Evolutionary conservation across 2,797 vertebrate genomes (phyloP).

Genomic region (Oryzias sinensis): DNA sequence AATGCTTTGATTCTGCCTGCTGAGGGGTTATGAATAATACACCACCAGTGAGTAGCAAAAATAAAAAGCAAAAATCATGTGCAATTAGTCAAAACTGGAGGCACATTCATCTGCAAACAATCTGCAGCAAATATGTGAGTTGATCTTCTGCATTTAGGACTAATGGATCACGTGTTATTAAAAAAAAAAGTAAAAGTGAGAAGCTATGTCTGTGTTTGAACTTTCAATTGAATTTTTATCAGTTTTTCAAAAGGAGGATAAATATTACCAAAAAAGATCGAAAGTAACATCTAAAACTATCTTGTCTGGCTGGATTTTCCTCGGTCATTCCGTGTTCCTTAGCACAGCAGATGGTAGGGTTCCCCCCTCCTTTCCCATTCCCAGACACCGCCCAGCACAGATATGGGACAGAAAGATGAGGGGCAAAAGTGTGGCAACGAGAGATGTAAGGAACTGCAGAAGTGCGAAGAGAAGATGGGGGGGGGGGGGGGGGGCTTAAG

Average conservation of each 20-base stretch:
- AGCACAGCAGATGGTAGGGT: slow-evolving; percentile 33
- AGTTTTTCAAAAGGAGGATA: slow-evolving; percentile 40
- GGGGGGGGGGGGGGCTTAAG: slow-evolving; percentile 10
- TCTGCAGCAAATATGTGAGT: slow-evolving; percentile 46
- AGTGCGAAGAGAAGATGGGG: slow-evolving; percentile 13
- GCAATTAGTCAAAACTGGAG: no score
- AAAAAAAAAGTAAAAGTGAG: no score
- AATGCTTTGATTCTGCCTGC: slow-evolving; percentile 41
- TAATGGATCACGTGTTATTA: slow-evolving; percentile 51
- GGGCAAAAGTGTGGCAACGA: neutral
- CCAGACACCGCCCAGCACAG: slow-evolving; percentile 27
- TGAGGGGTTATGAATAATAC: slow-evolving; percentile 66
- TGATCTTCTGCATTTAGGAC: neutral
- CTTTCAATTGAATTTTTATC: slow-evolving; percentile 18
- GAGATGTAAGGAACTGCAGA: slow-evolving; percentile 10
- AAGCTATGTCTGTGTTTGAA: no score
- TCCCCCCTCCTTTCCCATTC: slow-evolving; percentile 26
- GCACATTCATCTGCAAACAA: slow-evolving; percentile 41
- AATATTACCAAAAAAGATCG: slow-evolving; percentile 48
- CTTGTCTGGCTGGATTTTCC: slow-evolving; percentile 28
- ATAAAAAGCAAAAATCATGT: slow-evolving; percentile 4
- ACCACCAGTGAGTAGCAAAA: slow-evolving; percentile 42
- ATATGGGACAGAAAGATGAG: slow-evolving; percentile 8
- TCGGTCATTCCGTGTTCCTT: slow-evolving; percentile 48
- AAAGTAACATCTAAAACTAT: slow-evolving; percentile 14